Percentiles rank a stretch among this genome's conserved stretches.
These are phyloP conservation scores for Ascaphus truei DNA, from an alignment of 2,113 vertebrate genomes.

Conservation along the genomic window DNA sequence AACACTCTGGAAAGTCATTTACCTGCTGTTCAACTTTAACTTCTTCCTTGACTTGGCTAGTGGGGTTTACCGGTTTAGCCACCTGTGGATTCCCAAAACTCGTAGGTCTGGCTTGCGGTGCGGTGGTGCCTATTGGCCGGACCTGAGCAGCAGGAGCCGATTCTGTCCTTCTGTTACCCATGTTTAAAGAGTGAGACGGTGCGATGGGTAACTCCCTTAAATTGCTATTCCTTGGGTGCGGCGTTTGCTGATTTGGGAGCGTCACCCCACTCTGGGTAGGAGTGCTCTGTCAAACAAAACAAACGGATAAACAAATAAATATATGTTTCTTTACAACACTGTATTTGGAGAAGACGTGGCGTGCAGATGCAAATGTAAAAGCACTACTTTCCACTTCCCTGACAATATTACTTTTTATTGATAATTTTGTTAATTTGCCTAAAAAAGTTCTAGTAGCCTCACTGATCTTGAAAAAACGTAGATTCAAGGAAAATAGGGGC, in stretches of 20 bases:
- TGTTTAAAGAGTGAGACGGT: conserved; percentile 62
- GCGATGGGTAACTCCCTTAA: conserved; percentile 88
- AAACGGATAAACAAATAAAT: background rate
- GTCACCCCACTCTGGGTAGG: conserved; percentile 63
- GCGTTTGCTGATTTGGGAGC: conserved; percentile 67
- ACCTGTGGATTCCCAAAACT: conserved; percentile 50
- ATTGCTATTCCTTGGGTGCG: conserved; percentile 84
- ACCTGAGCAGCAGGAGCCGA: conserved; percentile 66
- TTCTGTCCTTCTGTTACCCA: conserved; percentile 54
- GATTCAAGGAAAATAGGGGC: too few relatives aligned
- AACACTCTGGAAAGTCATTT: conserved; percentile 18
- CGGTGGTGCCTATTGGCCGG: conserved; percentile 58
- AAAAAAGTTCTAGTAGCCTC: too few relatives aligned
- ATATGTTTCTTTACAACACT: background rate
- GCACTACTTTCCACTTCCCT: too few relatives aligned
- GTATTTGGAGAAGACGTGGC: background rate
- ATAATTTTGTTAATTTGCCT: too few relatives aligned
- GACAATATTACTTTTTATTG: too few relatives aligned
- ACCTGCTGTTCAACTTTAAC: conserved; percentile 68
- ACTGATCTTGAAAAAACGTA: too few relatives aligned
- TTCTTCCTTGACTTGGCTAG: conserved; percentile 52
- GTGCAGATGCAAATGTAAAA: background rate
- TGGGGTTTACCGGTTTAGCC: conserved; percentile 46
- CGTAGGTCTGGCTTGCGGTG: conserved; percentile 42
- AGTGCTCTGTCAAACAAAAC: conserved; percentile 58